Evolutionary conservation across 1,140 invertebrate genomes (phyloP).

Genomic region (Drosophila lacteicornis): DNA sequence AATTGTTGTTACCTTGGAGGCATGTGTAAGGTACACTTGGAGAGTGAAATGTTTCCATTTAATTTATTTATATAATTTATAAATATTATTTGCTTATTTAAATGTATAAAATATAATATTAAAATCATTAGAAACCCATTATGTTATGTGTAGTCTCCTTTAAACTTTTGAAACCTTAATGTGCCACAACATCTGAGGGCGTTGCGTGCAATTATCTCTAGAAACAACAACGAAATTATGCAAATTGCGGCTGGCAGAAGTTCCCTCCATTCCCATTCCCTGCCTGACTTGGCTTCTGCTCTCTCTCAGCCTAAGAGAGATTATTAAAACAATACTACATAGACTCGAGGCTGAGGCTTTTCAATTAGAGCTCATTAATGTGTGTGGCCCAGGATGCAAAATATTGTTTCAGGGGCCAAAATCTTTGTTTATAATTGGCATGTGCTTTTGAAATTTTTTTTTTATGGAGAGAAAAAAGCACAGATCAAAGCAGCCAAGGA

Average conservation of each 20-base stretch:
- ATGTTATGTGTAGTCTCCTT: not conserved
- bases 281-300: too few relatives aligned
- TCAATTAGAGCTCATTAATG: slow-evolving; percentile 63
- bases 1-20: not conserved
- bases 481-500: slow-evolving; percentile 3
- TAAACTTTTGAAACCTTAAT: slow-evolving; percentile 4
- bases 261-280: not conserved
- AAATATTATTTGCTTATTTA: too few relatives aligned
- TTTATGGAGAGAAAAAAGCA: not conserved
- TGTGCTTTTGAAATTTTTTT: slow-evolving; percentile 1
- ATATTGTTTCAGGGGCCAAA: not conserved
- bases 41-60: too few relatives aligned
- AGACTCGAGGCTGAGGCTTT: slow-evolving; percentile 8
- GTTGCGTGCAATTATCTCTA: slow-evolving; percentile 6
- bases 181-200: slow-evolving; percentile 3
- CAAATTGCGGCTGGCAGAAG: not conserved
- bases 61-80: too few relatives aligned
- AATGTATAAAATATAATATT: too few relatives aligned
- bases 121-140: too few relatives aligned
- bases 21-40: not conserved
- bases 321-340: slow-evolving; percentile 5
- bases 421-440: slow-evolving; percentile 70
- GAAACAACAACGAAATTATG: slow-evolving; percentile 20
- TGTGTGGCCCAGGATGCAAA: slow-evolving; percentile 17
- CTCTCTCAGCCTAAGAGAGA: not conserved